A percentile compares a stretch with the other conserved stretches of the same genome.
These are phyloP conservation scores for Mobula hypostoma DNA, from an alignment of 2,113 vertebrate genomes.

Conservation along the genomic window DNA sequence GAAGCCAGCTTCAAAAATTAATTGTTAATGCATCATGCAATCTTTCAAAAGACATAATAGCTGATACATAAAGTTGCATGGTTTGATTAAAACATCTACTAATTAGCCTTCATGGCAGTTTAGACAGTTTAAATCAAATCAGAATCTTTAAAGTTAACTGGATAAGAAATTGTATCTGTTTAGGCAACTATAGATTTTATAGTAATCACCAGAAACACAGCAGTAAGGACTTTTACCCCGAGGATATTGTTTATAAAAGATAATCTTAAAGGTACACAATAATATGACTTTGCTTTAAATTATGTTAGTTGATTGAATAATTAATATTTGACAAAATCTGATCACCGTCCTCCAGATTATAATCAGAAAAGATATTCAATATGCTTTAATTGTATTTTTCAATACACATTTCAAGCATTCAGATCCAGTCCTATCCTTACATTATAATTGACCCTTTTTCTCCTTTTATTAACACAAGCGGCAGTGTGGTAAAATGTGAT, in stretches of 20 bases:
- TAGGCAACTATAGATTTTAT: neutral
- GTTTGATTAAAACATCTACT: neutral
- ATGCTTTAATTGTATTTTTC: neutral
- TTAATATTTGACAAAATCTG: neutral
- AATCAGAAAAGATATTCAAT: neutral
- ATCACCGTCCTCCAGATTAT: neutral
- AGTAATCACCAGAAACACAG: neutral
- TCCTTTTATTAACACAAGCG: conserved; percentile 8
- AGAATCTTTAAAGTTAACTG: neutral
- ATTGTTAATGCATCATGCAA: conserved; percentile 17
- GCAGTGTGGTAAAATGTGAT: conserved; percentile 21
- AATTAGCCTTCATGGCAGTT: neutral
- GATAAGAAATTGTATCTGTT: neutral
- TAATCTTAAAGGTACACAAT: neutral
- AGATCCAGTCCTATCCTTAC: neutral
- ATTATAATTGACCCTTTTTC: neutral
- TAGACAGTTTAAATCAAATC: neutral
- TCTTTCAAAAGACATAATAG: neutral
- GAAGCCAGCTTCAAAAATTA: neutral
- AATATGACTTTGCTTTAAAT: neutral
- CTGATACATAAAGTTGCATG: too few relatives aligned
- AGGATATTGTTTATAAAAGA: neutral
- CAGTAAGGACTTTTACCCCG: neutral
- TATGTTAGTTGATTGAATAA: neutral
- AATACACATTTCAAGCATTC: neutral